Percentiles rank a stretch among this genome's conserved stretches.
Conservation (phyloP, 1,140 invertebrate genomes). For the Cyclina sinensis region DNA sequence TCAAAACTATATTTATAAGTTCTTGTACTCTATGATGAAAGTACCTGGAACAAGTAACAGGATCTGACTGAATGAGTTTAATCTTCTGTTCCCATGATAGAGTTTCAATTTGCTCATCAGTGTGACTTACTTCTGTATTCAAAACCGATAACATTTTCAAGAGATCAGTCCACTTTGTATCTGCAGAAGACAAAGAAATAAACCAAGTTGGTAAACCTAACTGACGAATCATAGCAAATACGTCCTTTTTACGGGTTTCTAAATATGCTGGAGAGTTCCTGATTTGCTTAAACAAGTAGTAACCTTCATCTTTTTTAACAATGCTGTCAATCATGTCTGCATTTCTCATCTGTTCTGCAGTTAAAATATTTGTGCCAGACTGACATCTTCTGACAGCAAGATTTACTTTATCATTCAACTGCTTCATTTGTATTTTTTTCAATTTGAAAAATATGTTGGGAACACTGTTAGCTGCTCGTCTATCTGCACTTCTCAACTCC, state of each 20-base stretch:
- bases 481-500: too few relatives aligned
- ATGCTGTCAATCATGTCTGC: constrained; percentile 45
- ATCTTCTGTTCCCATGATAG: constrained; percentile 49
- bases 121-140: constrained; percentile 45
- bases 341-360: constrained; percentile 53
- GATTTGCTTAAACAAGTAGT: too few relatives aligned
- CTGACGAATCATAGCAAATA: constrained; percentile 76
- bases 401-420: too few relatives aligned
- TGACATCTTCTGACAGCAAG: constrained; percentile 68
- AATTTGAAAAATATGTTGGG: constrained; percentile 54
- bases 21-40: too few relatives aligned
- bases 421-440: too few relatives aligned
- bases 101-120: constrained; percentile 63
- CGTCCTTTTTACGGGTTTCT: constrained; percentile 70
- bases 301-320: too few relatives aligned
- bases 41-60: too few relatives aligned
- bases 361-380: constrained; percentile 63
- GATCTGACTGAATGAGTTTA: too few relatives aligned
- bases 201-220: too few relatives aligned
- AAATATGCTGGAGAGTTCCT: constrained; percentile 58
- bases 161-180: constrained; percentile 71
- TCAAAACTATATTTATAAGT: constrained; percentile 50
- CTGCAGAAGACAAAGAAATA: too few relatives aligned
- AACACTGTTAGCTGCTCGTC: constrained; percentile 26
- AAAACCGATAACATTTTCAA: constrained; percentile 66